Percentiles rank a stretch among this genome's conserved stretches.
Evolutionary conservation across 2,113 vertebrate species (phyloP).

Genomic region (Dasypus novemcinctus): DNA sequence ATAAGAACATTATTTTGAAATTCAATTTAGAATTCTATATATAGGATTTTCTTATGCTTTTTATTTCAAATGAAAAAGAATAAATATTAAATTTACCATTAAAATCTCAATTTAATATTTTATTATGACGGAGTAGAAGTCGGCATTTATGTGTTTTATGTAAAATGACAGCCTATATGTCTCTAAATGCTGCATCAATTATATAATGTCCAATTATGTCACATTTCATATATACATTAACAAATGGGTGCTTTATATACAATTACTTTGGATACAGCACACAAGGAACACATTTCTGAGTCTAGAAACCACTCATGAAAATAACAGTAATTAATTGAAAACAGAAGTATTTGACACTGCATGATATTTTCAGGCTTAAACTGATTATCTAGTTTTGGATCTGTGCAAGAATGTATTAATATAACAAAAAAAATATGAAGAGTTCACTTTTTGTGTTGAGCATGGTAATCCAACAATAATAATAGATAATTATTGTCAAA

Average conservation of each 20-base stretch:
- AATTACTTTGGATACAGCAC: not conserved
- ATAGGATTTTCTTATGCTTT: not conserved
- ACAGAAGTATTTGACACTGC: not conserved
- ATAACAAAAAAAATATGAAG: too few species aligned
- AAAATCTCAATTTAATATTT: slow-evolving; percentile 9
- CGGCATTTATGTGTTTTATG: not conserved
- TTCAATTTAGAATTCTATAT: not conserved
- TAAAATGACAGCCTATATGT: not conserved
- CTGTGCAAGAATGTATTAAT: too few species aligned
- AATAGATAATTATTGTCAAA: too few species aligned
- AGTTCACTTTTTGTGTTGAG: too few species aligned
- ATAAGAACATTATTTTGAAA: not conserved
- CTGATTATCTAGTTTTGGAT: not conserved
- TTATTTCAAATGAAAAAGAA: slow-evolving; percentile 31
- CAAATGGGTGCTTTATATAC: not conserved
- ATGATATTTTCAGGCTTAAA: not conserved
- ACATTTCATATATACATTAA: not conserved
- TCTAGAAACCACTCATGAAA: not conserved
- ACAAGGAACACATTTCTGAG: not conserved
- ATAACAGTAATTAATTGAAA: not conserved
- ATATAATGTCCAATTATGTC: not conserved
- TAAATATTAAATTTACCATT: not conserved
- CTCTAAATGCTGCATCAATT: not conserved
- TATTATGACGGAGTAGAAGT: not conserved
- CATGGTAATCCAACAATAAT: too few species aligned